These are phyloP conservation scores for Drosophila gunungcola DNA, from an alignment of 1,140 invertebrate genomes.

Conservation along the genomic window DNA sequence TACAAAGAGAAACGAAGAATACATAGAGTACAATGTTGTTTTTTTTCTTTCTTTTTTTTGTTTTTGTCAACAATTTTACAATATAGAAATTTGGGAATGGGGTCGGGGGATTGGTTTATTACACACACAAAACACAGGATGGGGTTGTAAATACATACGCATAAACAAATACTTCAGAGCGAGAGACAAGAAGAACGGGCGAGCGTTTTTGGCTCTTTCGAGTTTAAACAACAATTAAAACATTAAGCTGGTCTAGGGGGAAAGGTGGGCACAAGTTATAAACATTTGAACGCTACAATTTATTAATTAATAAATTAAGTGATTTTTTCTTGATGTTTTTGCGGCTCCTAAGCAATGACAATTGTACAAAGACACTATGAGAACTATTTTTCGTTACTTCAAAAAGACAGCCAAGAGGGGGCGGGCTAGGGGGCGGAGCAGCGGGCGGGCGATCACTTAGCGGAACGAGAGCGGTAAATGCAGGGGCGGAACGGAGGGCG, in stretches of 20 bases:
- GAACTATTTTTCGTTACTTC: conserved; percentile 44
- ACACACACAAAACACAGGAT: conserved; percentile 54
- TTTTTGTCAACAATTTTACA: conserved; percentile 58
- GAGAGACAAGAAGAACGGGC: conserved; percentile 7
- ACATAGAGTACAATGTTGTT: conserved; percentile 75
- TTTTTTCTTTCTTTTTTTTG: conserved; percentile 32
- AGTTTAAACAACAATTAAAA: conserved; percentile 44
- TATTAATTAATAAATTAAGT: conserved; percentile 19
- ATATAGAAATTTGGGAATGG: conserved; percentile 47
- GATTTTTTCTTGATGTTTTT: conserved; percentile 11
- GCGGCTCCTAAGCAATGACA: conserved; percentile 76
- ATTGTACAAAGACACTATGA: conserved; percentile 70
- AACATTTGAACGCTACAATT: conserved; percentile 67
- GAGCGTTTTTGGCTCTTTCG: conserved; percentile 28
- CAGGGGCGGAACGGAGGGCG: conserved; percentile 6
- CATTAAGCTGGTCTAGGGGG: conserved; percentile 50
- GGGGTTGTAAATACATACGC: conserved; percentile 37
- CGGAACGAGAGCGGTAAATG: conserved; percentile 50
- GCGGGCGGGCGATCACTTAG: conserved; percentile 28
- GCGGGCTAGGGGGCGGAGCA: conserved; percentile 15
- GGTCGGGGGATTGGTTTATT: not conserved
- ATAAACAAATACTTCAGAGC: conserved; percentile 58
- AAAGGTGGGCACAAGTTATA: conserved; percentile 9
- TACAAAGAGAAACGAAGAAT: conserved; percentile 81
- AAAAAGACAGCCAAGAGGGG: conserved; percentile 55